Conservation (phyloP, 2,888 invertebrate genomes). For the Pseudoips prasinana region DNA sequence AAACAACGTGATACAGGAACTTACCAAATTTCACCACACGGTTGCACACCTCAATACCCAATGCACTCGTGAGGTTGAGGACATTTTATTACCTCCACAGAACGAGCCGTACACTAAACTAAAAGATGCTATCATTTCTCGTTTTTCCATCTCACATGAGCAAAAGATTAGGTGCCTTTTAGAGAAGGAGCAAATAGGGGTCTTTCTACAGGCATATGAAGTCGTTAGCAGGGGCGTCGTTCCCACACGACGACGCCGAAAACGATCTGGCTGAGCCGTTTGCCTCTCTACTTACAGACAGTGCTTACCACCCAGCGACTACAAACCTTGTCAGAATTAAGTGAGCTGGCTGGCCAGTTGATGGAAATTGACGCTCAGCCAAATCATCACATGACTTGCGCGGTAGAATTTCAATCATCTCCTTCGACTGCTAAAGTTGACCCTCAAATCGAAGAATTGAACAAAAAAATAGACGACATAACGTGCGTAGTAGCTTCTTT, state of each 20-base stretch:
- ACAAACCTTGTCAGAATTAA: too few relatives aligned
- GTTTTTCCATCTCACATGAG: too few relatives aligned
- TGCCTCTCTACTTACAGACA: background rate
- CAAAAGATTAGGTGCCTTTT: too few relatives aligned
- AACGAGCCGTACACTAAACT: too few relatives aligned
- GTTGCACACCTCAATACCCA: background rate
- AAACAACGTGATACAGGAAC: too few relatives aligned
- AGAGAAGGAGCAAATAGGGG: too few relatives aligned
- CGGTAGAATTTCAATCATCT: too few relatives aligned
- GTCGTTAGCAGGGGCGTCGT: background rate
- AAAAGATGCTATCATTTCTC: too few relatives aligned
- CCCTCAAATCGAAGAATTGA: background rate
- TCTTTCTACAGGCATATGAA: background rate
- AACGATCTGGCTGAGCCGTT: background rate
- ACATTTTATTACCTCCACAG: background rate
- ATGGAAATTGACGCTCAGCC: background rate
- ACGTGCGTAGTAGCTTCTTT: background rate
- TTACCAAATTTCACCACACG: background rate
- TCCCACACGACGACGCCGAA: background rate
- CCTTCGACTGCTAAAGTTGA: too few relatives aligned
- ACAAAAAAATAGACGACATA: background rate
- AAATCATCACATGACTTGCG: too few relatives aligned
- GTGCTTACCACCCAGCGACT: background rate
- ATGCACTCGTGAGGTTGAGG: constrained; percentile 1
- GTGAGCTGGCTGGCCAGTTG: too few relatives aligned